Base-by-base conservation (phyloP, 2,797 vertebrate species). In the Spheniscus humboldti region DNA sequence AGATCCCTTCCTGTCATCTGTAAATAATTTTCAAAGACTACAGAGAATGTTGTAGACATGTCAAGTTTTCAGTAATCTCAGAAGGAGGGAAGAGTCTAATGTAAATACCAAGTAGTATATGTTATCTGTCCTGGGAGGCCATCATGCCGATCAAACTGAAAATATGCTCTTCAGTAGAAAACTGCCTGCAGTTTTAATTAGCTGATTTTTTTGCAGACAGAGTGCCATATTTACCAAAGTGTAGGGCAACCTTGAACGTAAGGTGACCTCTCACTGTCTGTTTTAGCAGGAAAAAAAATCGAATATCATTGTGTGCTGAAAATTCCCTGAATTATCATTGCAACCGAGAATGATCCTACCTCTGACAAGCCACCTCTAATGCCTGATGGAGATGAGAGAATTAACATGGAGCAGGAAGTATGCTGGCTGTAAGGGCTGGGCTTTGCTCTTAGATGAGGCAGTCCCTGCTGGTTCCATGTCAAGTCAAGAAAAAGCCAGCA, bases 21-120 rank as follows among this genome's bases (percentile, higher is more conserved):
- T 69, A 85, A 95, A 94, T 85, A 91, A 94, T 90, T 97, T 84
- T 82, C 35, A 68, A 90, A 76, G 67, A 56, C 92, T 88, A 79
- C 52, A 77, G 77, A 74, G 52, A 87, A 79, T 60, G 13, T 48
- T 71, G 19, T 59, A 84, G 80, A 28, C 53, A 62, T 84, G 52
- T 91, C 47, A 93, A 92, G 18, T 73, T 93, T 93, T 94, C 55
- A 73, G 74, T 69, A 91, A 67, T 91, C 60, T 94, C 39, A 71
- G 63, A 53, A 88, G 48, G 31, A 94, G 23, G 33, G 74, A 92
- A 91, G 59, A 85, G 71, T 28, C 74, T 76, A 63, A 76, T 84
- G 47, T 73, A 94, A 93, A 73, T 86, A 84, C 7, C 57, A 81
- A 92, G 62, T 60, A 75, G 37, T 35, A 28, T 72, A 41, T 55